phyloP scores from a whole-genome alignment of 2,113 vertebrate species.

The Pica pica region DNA sequence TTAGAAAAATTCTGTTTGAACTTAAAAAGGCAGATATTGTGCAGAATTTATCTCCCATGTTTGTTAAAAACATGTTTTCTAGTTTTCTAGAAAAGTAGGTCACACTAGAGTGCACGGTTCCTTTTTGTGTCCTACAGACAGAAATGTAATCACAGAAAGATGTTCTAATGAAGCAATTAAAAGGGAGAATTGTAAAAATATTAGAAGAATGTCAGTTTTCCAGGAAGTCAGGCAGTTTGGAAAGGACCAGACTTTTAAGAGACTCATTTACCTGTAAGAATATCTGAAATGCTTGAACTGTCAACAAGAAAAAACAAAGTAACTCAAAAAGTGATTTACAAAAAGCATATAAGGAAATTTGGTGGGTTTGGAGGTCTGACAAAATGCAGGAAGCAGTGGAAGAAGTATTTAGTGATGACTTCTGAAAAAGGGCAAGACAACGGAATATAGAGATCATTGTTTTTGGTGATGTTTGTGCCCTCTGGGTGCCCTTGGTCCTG shows the following conservation, averaged over 20 bases:
- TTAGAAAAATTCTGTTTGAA: background rate
- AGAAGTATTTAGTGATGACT: background rate
- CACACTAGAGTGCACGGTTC: background rate
- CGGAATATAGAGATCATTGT: background rate
- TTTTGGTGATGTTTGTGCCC: background rate
- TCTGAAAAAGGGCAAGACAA: background rate
- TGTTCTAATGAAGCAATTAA: background rate
- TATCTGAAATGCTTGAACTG: background rate
- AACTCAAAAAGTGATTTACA: background rate
- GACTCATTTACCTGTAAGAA: background rate
- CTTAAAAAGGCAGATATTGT: background rate
- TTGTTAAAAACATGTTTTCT: background rate
- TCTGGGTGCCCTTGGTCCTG: accelerated
- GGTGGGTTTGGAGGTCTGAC: background rate
- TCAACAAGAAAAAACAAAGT: background rate
- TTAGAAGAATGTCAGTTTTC: background rate
- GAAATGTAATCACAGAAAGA: background rate
- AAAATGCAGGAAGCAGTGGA: background rate
- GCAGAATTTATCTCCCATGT: background rate
- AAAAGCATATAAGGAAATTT: background rate
- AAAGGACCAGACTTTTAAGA: background rate
- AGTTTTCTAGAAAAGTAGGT: background rate
- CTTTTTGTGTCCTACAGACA: background rate
- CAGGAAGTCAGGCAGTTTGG: background rate
- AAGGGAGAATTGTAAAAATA: background rate